Base-by-base conservation (phyloP, 2,888 invertebrate species). In the Cheilosia pagana region DNA sequence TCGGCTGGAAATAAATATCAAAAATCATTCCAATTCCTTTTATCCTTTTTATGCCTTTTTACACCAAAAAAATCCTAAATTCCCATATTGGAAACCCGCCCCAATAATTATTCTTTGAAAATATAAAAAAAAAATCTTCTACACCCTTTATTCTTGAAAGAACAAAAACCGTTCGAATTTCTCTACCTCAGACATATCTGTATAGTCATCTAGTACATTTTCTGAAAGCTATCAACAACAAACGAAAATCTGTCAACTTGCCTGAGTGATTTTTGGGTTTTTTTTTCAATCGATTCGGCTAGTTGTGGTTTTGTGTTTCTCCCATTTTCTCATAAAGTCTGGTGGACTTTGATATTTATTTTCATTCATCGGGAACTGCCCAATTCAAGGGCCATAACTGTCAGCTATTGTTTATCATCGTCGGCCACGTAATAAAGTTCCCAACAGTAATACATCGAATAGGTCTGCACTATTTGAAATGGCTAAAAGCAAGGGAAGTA, bases 221-320 rank as follows among this genome's bases (percentile, higher is more conserved):
- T 35, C 10, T 12, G 12, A 35, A 12, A 35, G 3, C 12, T 4
- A 35, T 12, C 35, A 35, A 35, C 55, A 68, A 12, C 19, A 65
- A 52, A 6, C 14, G 39, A 14, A 3, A 7, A 71, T 19, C 55
- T 75, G 81, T 81, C 81, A 81, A 14, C 5, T 16, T 10, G 63
- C 25, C 55, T 23, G 45, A 16, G 16, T 14, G 41, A 25, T 25
- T 14, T 39, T 10, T 10, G 23, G 12, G 62, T 55, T 62, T 28
- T 31, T 5, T 59, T 57, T 43, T 3, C 35, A 63, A 77, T 82
- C 72, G 82, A 82, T 82, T 82, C 55, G 48, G 4, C 31, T 71
- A 19, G 59, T 23, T 50, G 48, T 10, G 8, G 19, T 55, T 62
- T 59, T 60, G 53, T 67, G 53, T 41, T 62, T 55, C 55, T n/a